Percentiles rank a stretch among this genome's conserved stretches.
Conservation (phyloP, 2,888 invertebrate genomes). For the Selenia dentaria region DNA sequence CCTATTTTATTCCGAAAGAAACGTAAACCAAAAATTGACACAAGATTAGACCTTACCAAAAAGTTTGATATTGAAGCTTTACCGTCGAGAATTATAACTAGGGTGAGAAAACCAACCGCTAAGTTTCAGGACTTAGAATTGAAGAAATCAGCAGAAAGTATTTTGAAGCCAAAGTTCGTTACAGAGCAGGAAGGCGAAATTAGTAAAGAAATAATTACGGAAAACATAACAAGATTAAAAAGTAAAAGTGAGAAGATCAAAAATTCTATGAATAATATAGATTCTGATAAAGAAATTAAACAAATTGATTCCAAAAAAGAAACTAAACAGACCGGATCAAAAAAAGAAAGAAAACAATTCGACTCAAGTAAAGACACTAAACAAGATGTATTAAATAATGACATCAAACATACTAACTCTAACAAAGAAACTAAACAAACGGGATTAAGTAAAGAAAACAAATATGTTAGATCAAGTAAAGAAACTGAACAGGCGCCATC, state of each 20-base stretch:
- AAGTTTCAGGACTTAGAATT: conserved; percentile 44
- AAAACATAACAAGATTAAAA: conserved; percentile 63
- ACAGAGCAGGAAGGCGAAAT: conserved; percentile 58
- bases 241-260: conserved; percentile 47
- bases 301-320: not conserved
- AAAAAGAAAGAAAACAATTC: not conserved
- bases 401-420: not conserved
- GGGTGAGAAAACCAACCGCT: conserved; percentile 63
- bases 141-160: conserved; percentile 41
- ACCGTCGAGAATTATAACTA: conserved; percentile 62
- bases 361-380: not conserved
- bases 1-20: conserved; percentile 55
- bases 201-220: conserved; percentile 58
- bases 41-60: conserved; percentile 58
- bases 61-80: conserved; percentile 54
- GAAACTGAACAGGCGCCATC: not conserved
- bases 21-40: conserved; percentile 40
- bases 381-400: not conserved
- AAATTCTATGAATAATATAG: conserved; percentile 34
- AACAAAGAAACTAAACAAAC: not conserved
- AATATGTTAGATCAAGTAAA: not conserved
- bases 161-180: conserved; percentile 53
- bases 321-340: not conserved
- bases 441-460: not conserved
- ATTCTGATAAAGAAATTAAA: conserved; percentile 8